Evolutionary conservation across 1,140 invertebrate species (phyloP).

Genomic region (Globodera ellingtonae): DNA sequence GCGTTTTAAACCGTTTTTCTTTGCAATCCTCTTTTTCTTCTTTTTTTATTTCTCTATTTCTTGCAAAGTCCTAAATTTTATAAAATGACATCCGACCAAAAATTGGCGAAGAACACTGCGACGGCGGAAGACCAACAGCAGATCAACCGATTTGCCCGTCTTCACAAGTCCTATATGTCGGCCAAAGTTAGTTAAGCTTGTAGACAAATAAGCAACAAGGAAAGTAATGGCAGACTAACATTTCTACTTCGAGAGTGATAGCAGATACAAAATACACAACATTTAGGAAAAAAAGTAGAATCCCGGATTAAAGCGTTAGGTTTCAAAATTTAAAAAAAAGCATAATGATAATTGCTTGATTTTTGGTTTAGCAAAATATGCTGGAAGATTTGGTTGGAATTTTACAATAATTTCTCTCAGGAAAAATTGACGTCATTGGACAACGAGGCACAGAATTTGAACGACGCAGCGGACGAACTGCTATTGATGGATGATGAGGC

Average conservation of each 20-base stretch:
- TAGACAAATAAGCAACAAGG: background rate
- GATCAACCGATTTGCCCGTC: slow-evolving; percentile 44
- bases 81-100: background rate
- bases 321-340: slow-evolving; percentile 10
- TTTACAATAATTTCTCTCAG: slow-evolving; percentile 24
- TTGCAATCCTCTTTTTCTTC: too few relatives aligned
- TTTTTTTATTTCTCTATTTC: too few relatives aligned
- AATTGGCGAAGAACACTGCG: slow-evolving; percentile 30
- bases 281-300: too few relatives aligned
- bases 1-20: too few relatives aligned
- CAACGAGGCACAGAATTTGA: slow-evolving; percentile 41
- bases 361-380: too few relatives aligned
- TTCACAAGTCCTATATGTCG: slow-evolving; percentile 38
- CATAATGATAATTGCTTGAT: background rate
- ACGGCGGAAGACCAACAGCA: slow-evolving; percentile 43
- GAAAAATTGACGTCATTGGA: slow-evolving; percentile 27
- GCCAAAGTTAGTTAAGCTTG: slow-evolving; percentile 27
- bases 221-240: background rate
- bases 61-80: background rate
- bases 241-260: background rate
- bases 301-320: background rate
- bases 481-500: slow-evolving; percentile 40
- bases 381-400: too few relatives aligned
- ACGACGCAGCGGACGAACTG: slow-evolving; percentile 41
- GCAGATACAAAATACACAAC: too few relatives aligned